These are phyloP conservation scores for Pseudochaenichthys georgianus DNA, from an alignment of 2,797 vertebrate species.

Conservation along the genomic window DNA sequence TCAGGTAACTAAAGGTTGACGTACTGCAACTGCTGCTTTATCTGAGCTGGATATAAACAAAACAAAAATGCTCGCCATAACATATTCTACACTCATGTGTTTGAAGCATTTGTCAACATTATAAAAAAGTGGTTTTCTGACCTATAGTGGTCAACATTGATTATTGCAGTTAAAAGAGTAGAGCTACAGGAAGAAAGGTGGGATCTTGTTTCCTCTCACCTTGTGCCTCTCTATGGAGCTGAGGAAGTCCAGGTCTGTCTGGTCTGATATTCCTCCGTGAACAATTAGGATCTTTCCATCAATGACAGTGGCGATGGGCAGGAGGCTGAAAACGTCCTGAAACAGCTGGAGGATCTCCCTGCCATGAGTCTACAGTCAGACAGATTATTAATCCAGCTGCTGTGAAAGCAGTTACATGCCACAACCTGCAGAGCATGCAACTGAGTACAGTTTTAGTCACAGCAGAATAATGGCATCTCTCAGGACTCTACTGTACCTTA, in stretches of 20 bases:
- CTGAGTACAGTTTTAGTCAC: neutral
- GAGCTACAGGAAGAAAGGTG: too few relatives aligned
- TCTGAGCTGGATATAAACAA: neutral
- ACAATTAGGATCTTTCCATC: constrained; percentile 93
- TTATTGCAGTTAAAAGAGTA: neutral
- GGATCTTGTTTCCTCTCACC: constrained; percentile 77
- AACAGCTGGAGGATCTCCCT: constrained; percentile 89
- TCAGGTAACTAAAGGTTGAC: too few relatives aligned
- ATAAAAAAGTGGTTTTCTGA: neutral
- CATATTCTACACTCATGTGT: neutral
- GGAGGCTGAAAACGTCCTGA: constrained; percentile 93
- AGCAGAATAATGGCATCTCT: neutral
- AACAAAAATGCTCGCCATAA: too few relatives aligned
- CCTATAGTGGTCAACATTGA: neutral
- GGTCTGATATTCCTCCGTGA: constrained; percentile 95
- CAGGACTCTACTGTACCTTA: constrained; percentile 84
- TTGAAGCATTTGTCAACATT: neutral
- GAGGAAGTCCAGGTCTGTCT: constrained; percentile 92
- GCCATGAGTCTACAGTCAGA: constrained; percentile 83
- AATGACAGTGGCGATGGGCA: constrained; percentile 93
- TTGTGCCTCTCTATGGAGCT: constrained; percentile 89
- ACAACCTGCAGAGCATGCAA: neutral
- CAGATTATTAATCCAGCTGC: neutral
- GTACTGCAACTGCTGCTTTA: neutral
- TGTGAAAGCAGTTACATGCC: neutral